Evolutionary conservation across 2,113 vertebrate genomes (phyloP), one percentile per base, ranked within the genome.

Genomic region (Sylvia atricapilla): DNA sequence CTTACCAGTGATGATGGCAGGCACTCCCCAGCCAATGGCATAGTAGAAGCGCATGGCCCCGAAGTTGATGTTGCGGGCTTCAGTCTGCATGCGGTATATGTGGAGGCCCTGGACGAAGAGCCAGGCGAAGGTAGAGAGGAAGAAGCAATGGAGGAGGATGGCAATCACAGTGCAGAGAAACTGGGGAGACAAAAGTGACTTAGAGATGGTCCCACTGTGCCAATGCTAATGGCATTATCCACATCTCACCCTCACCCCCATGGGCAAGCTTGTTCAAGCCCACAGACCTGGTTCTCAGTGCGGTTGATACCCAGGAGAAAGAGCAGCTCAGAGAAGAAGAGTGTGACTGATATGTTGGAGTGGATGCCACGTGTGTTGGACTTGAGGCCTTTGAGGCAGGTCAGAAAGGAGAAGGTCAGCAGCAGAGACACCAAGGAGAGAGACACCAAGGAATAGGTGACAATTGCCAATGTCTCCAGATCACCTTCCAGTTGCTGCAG

Each of bases 1-100:
- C 91, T 70, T 90, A 99, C 99, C 99, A 20, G 99, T 99, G 96
- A 99, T 99, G 90, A 99, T 99, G n/a, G 99, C 99, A 0, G 99
- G 99, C 41, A 99, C 98, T 0, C 99, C 99, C 99, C 99, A 99
- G 96, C 99, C 99, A 10, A 99, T 99, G 95, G 99, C 99, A 0
- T 99, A 99, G 97, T 99, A 99, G 98, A 99, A 99, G 86, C 99
- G 98, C 99, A 99, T 99, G 93, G 99, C 99, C 6, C 99, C 99
- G 0, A 98, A 99, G 98, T 99, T 99, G 96, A 99, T 97, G 8
- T 99, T 99, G 75, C 99, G 98, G 8, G 98, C 99, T 97, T 99
- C 99, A 0, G 99, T 99, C 97, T 99, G 99, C 99, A 99, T 99
- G 77, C 99, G 98, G 97, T 99, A 99, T 96, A 99, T 98, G 91